Conservation (phyloP, 2,113 vertebrate species). For the Eupsittula cactorum region DNA sequence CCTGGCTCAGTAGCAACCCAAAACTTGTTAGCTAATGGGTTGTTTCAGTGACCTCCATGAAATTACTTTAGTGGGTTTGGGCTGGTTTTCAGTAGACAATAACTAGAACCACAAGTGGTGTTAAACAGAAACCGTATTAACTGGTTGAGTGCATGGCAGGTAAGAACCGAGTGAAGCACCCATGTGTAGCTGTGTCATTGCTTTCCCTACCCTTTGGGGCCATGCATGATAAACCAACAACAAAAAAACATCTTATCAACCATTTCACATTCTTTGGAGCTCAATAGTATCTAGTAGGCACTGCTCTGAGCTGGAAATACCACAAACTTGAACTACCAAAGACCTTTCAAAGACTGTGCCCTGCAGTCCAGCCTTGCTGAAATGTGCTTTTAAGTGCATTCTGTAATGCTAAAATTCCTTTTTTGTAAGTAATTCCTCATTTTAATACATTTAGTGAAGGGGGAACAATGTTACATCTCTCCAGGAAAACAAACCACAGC, state of each 20-base stretch:
- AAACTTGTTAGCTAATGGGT: neutral
- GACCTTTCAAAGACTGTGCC: neutral
- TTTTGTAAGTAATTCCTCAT: neutral
- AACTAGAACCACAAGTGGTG: neutral
- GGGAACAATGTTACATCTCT: neutral
- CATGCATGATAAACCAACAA: neutral
- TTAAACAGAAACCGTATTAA: neutral
- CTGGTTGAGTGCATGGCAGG: accelerated
- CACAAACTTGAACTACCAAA: neutral
- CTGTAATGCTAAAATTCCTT: neutral
- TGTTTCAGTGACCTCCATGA: neutral
- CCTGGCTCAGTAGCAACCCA: neutral
- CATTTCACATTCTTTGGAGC: neutral
- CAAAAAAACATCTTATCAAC: neutral
- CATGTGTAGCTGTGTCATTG: accelerated
- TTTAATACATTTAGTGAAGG: neutral
- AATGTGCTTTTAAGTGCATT: neutral
- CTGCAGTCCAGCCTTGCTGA: neutral
- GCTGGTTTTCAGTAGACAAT: neutral
- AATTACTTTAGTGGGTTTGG: neutral
- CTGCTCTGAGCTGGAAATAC: neutral
- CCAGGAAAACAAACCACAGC: neutral
- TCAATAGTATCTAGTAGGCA: neutral
- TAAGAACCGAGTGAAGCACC: accelerated
- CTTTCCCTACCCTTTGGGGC: neutral